Evolutionary conservation across 2,797 vertebrate species (phyloP).

Genomic region (Acomys russatus): DNA sequence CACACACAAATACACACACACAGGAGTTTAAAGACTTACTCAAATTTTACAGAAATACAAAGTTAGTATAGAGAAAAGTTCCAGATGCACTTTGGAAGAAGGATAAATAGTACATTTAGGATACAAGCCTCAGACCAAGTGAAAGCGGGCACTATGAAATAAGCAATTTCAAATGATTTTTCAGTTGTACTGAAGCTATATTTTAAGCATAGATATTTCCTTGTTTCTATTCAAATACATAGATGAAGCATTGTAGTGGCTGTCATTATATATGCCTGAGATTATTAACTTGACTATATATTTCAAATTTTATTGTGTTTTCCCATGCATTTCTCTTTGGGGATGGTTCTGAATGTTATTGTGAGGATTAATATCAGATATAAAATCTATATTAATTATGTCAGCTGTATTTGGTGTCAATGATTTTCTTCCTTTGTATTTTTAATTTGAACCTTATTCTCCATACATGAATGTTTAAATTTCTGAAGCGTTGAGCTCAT

Average conservation of each 20-base stretch:
- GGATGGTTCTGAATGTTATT: not conserved
- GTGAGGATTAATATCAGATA: not conserved
- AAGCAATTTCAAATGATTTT: conserved; percentile 20
- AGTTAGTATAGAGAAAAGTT: not conserved
- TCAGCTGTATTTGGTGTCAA: not conserved
- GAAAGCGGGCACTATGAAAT: not conserved
- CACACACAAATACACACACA: not conserved
- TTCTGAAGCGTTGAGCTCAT: not conserved
- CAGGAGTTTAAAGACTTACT: not conserved
- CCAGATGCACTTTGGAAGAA: not conserved
- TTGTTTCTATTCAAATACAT: conserved; percentile 40
- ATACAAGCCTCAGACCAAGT: not conserved
- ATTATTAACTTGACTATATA: not conserved
- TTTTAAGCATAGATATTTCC: conserved; percentile 63
- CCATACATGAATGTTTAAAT: not conserved
- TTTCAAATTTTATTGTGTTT: conserved; percentile 7
- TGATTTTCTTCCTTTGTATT: not conserved
- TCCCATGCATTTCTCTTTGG: not conserved
- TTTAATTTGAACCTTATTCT: not conserved
- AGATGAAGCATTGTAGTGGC: not conserved
- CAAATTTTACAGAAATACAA: not conserved
- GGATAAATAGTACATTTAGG: not conserved
- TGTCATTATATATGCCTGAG: conserved; percentile 9
- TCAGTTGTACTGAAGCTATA: conserved; percentile 10
- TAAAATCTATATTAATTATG: not conserved